A percentile compares a stretch with the other conserved stretches of the same genome.
phyloP scores from a whole-genome alignment of 35 echinoderm and acorn worm species.

The Ophiothrix spiculata region DNA sequence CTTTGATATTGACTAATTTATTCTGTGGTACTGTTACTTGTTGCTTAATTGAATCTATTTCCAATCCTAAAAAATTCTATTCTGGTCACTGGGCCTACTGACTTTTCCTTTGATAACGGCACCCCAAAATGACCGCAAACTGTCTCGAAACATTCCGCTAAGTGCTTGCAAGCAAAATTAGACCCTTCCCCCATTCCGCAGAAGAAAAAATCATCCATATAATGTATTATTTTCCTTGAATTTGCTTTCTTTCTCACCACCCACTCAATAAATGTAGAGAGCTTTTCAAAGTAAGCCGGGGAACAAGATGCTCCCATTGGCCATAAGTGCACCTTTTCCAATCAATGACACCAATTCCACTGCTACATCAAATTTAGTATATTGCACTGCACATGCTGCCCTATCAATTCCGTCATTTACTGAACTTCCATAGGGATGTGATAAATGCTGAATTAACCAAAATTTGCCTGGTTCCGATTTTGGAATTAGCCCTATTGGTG shows the following conservation, averaged over 20 bases:
- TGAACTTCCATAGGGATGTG: not conserved
- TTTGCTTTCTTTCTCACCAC: not conserved
- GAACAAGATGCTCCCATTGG: slow-evolving; percentile 1
- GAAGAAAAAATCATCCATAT: slow-evolving; percentile 47
- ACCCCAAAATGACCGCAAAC: too few species aligned
- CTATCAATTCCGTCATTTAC: slow-evolving; percentile 27
- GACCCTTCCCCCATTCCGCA: not conserved
- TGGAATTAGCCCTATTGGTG: slow-evolving; percentile 25
- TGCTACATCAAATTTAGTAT: slow-evolving; percentile 29
- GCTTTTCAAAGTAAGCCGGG: not conserved
- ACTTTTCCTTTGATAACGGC: slow-evolving; percentile 31
- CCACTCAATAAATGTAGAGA: slow-evolving; percentile 3
- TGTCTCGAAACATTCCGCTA: too few species aligned
- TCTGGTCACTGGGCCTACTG: not conserved
- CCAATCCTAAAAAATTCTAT: slow-evolving; percentile 25
- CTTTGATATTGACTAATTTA: slow-evolving; percentile 2
- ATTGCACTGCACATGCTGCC: not conserved
- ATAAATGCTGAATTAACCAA: slow-evolving; percentile 27
- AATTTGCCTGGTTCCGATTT: slow-evolving; percentile 13
- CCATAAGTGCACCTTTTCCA: slow-evolving; percentile 14
- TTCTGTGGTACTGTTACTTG: not conserved
- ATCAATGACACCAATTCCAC: not conserved
- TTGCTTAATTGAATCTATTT: slow-evolving; percentile 4
- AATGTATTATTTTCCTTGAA: not conserved
- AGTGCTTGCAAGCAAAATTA: not conserved